Conservation (phyloP, 2,797 vertebrate species). For the Amblyraja radiata region DNA sequence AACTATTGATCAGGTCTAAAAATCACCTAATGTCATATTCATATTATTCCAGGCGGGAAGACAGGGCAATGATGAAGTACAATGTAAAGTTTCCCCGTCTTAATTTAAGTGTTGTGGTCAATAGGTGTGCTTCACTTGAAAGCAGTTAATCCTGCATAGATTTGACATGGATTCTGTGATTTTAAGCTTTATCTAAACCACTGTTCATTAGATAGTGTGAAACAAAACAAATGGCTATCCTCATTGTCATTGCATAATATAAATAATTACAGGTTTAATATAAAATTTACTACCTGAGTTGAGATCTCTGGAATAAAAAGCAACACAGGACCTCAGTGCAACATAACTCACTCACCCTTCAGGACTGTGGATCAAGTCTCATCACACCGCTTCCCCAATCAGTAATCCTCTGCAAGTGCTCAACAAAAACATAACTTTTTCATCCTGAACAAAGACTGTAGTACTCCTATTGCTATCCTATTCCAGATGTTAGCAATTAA, state of each 20-base stretch:
- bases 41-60: neutral
- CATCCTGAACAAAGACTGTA: slow-evolving; percentile 2
- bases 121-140: neutral
- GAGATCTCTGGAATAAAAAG: neutral
- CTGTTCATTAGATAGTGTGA: neutral
- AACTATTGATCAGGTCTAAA: neutral
- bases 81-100: neutral
- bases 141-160: neutral
- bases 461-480: neutral
- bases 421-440: slow-evolving; percentile 10
- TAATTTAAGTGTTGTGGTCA: neutral
- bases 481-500: neutral
- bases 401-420: slow-evolving; percentile 27
- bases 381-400: slow-evolving; percentile 4
- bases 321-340: neutral
- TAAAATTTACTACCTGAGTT: neutral
- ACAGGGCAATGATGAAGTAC: neutral
- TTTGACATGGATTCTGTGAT: neutral
- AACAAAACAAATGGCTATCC: too few species aligned
- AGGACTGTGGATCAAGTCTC: slow-evolving; percentile 10
- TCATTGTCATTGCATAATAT: neutral
- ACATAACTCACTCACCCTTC: slow-evolving; percentile 33
- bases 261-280: neutral
- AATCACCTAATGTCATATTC: neutral
- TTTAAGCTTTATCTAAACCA: neutral